Conservation (phyloP, 2,797 vertebrate species). For the Gephyroberyx darwinii region DNA sequence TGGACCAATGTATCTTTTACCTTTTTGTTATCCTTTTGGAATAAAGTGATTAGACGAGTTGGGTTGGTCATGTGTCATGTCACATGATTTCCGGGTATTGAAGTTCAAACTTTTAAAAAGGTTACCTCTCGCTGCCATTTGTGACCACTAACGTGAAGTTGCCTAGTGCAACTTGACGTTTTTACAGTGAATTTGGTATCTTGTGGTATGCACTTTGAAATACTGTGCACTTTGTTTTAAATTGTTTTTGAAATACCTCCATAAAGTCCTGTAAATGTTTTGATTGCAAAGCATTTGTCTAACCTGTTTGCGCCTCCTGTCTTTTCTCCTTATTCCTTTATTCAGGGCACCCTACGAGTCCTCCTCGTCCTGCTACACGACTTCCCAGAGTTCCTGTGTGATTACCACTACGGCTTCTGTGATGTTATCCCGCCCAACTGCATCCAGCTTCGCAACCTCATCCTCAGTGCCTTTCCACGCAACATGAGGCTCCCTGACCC, state of each 20-base stretch:
- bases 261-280: neutral
- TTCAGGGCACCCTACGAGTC: slow-evolving; percentile 95
- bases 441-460: slow-evolving; percentile 98
- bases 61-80: too few relatives aligned
- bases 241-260: neutral
- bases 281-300: neutral
- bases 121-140: too few relatives aligned
- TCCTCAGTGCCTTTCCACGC: slow-evolving; percentile 99
- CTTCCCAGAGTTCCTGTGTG: slow-evolving; percentile 99
- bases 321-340: neutral
- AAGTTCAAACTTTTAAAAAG: too few relatives aligned
- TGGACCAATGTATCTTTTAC: too few relatives aligned
- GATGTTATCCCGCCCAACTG: slow-evolving; percentile 99
- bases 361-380: slow-evolving; percentile 97
- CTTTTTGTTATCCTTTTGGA: too few relatives aligned
- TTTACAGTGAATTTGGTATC: neutral
- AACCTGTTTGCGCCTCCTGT: neutral
- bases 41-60: too few relatives aligned
- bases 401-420: slow-evolving; percentile 99
- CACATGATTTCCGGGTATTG: too few relatives aligned
- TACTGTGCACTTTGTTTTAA: neutral
- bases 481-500: slow-evolving; percentile 99
- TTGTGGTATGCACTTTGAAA: neutral
- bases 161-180: too few relatives aligned
- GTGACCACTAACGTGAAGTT: too few relatives aligned